Evolutionary conservation across 1,140 invertebrate species (phyloP), one percentile per base, ranked within the genome.

Genomic region (Drosophila paulistorum): DNA sequence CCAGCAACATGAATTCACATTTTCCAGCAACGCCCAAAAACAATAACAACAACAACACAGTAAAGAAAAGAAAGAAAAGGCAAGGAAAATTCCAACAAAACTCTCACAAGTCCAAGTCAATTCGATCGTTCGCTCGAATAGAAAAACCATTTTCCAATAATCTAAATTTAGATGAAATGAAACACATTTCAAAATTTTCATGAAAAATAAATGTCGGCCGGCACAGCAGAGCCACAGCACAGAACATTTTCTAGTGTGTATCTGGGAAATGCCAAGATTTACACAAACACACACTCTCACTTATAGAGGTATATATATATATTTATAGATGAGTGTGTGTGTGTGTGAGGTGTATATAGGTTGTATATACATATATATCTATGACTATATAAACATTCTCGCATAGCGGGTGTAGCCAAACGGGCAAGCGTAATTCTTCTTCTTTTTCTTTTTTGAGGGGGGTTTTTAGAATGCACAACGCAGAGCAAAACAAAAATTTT

Each of bases 101-200:
- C 66, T 67, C 20, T 20, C 17, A 51, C 10, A 51, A 30, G 30
- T 30, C 30, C 35, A 11, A 37, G 33, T 68, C 41, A 71, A 48
- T 61, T 63, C 55, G 65, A 70, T 55, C 58, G 59, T 13, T 62
- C 26, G 41, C 57, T 41, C 17, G 20, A 68, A 72, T 57, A 68
- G 63, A 62, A 73, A 81, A 70, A 78, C 71, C 77, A 79, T 89
- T 90, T 87, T 89, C 84, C 84, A 89, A 89, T 89, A 79, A 75
- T 81, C 84, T 89, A 89, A 89, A 81, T 71, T 89, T 89, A 86
- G 83, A 87, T 82, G 79, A 89, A 89, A 89, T 90, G 85, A 89
- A 89, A 89, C 84, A 89, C 84, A 89, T 89, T 89, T 89, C 81
- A 89, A 81, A 86, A 81, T 84, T 89, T 90, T 89, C 84, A 89